Percentiles rank a stretch among this genome's conserved stretches.
phyloP scores from a whole-genome alignment of 2,888 invertebrate species.

The Elysia crispata region DNA sequence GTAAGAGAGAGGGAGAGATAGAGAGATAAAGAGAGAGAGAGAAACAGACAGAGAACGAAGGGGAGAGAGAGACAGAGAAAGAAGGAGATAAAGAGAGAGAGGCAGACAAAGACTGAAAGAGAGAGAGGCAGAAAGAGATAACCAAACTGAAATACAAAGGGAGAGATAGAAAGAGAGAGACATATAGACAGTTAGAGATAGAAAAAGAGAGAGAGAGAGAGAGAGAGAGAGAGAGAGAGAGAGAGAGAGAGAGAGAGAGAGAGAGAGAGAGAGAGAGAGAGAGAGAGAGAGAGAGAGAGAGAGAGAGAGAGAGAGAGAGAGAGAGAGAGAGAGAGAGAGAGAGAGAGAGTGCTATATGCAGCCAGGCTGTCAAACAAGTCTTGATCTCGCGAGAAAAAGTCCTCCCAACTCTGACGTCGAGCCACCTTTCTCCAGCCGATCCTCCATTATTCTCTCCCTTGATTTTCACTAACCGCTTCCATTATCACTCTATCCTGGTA shows the following conservation, averaged over 20 bases:
- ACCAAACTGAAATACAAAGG: no score
- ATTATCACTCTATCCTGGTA: no score
- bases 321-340: background rate
- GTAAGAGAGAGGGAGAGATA: background rate
- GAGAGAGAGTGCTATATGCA: background rate
- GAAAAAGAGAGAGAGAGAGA: slow-evolving; percentile 13
- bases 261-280: background rate
- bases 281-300: background rate
- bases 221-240: background rate
- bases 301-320: background rate
- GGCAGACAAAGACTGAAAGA: no score
- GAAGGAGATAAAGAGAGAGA: slow-evolving; percentile 10
- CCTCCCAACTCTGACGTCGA: no score
- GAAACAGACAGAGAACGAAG: no score
- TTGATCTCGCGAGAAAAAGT: background rate
- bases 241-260: background rate
- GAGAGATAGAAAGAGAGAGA: slow-evolving; percentile 3
- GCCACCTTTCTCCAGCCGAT: no score
- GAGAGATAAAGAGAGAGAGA: background rate
- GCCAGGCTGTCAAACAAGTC: background rate
- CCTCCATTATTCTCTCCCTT: no score
- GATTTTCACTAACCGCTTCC: no score
- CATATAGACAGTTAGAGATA: background rate
- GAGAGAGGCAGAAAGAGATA: background rate
- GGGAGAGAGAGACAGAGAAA: background rate